Base-by-base conservation (phyloP, 2,113 vertebrate genomes). In the Arvicanthis niloticus region DNA sequence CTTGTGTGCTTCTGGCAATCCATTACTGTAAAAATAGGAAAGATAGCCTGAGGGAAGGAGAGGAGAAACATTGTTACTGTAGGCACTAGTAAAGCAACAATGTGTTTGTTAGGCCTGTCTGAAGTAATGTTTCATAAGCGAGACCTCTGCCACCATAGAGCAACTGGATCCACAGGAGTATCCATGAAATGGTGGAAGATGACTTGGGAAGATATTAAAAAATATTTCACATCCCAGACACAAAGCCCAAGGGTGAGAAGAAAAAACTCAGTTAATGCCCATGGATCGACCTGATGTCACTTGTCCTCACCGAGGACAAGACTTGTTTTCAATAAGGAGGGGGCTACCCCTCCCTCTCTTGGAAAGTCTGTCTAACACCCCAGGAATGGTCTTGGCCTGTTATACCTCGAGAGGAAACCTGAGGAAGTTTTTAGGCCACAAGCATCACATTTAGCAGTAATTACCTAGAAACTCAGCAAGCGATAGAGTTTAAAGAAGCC, bases 381-480 rank as follows among this genome's bases (percentile, higher is more conserved):
- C 11, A 84, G 72, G 86, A 95, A 87, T 93, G 94, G 87, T 53
- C 96, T 91, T 95, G 93, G 94, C 93, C n/a, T 40, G 72, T 21
- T n/a, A 6, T 88, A 34, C 67, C 67, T 68, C 13, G 29, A 29
- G 84, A 94, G 95, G 96, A 94, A 88, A 94, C 75, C 84, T 2
- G 0, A 93, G 73, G 93, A 92, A 89, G 37, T 51, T 67, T 1
- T 56, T 12, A 53, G 88, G 68, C 92, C 75, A 58, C 91, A 84
- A 60, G n/a, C 73, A 10, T 37, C 37, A 67, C 82, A 60, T 53
- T 40, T 62, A 93, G 75, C 94, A 95, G 89, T 94, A 88, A 97
- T 95, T 88, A 97, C 96, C 96, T 95, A 92, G 87, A 96, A 95
- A 96, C 72, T 77, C 58, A 75, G 31, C 5, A 5, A 67, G 77